Evolutionary conservation across 2,797 vertebrate species (phyloP).

Genomic region (Liparis tanakae): DNA sequence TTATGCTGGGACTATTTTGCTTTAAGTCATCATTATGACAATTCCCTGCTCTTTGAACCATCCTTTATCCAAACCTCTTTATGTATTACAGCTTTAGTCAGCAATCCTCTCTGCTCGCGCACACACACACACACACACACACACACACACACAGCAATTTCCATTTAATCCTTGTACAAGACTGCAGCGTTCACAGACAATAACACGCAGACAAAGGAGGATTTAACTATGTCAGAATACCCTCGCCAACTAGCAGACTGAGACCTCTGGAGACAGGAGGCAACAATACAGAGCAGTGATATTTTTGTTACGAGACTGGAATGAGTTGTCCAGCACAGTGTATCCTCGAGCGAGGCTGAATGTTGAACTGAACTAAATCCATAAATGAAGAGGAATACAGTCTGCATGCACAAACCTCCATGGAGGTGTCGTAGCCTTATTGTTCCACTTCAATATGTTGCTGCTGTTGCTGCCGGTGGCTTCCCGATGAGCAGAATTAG

Average conservation of each 20-base stretch:
- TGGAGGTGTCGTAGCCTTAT: conserved; percentile 29
- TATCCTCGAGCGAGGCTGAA: conserved; percentile 31
- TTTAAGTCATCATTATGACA: conserved; percentile 76
- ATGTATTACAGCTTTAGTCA: conserved; percentile 74
- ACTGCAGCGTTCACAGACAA: conserved; percentile 74
- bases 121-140: conserved; percentile 20
- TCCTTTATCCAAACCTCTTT: conserved; percentile 73
- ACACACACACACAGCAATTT: conserved; percentile 60
- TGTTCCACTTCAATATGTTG: conserved; percentile 38
- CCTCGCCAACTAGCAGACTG: conserved; percentile 50
- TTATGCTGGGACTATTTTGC: conserved; percentile 53
- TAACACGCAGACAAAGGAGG: conserved; percentile 75
- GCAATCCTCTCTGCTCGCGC: conserved; percentile 57
- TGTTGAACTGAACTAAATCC: conserved; percentile 57
- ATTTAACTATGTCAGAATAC: conserved; percentile 69
- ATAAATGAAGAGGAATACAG: conserved; percentile 36
- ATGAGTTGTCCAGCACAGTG: conserved; percentile 51
- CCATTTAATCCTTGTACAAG: conserved; percentile 78
- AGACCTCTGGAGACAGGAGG: conserved; percentile 48
- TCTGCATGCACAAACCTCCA: conserved; percentile 24
- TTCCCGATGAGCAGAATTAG: conserved; percentile 50
- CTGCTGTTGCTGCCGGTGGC: conserved; percentile 12
- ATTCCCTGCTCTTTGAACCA: conserved; percentile 73
- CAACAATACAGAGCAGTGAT: conserved; percentile 49
- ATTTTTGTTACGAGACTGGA: conserved; percentile 40